Evolutionary conservation across 2,113 vertebrate species (phyloP).

Genomic region (Neotoma lepida): DNA sequence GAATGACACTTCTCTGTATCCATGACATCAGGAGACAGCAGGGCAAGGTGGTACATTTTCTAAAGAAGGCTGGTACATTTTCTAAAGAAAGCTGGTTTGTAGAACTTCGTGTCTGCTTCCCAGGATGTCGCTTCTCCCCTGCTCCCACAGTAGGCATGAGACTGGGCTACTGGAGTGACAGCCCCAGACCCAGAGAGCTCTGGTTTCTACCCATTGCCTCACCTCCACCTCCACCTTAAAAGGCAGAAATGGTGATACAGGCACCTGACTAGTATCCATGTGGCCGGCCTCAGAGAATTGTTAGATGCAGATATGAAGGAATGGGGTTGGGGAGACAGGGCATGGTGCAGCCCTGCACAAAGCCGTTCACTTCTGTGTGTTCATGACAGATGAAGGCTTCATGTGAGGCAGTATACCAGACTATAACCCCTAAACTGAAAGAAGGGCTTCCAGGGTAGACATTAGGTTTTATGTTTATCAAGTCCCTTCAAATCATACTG

Average conservation of each 20-base stretch:
- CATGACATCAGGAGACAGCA: constrained; percentile 49
- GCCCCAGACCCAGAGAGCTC: too few species aligned
- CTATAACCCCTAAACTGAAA: neutral
- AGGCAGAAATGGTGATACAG: neutral
- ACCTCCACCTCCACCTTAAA: too few species aligned
- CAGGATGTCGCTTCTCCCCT: neutral
- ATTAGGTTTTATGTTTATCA: neutral
- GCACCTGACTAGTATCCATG: neutral
- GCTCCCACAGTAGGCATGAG: neutral
- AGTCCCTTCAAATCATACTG: neutral
- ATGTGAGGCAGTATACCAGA: neutral
- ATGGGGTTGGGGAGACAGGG: neutral
- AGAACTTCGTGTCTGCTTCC: neutral
- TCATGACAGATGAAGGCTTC: neutral
- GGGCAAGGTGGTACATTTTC: neutral
- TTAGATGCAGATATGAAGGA: neutral
- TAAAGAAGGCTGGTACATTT: neutral
- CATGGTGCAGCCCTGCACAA: neutral
- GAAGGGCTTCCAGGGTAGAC: neutral
- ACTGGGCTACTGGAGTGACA: neutral
- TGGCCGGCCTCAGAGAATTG: neutral
- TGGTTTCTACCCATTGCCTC: neutral
- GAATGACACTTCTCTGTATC: constrained; percentile 45
- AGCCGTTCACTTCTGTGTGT: neutral
- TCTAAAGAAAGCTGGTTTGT: constrained; percentile 25